phyloP scores from a whole-genome alignment of 92 coral and sea anemone species.

The Diadumene lineata region DNA sequence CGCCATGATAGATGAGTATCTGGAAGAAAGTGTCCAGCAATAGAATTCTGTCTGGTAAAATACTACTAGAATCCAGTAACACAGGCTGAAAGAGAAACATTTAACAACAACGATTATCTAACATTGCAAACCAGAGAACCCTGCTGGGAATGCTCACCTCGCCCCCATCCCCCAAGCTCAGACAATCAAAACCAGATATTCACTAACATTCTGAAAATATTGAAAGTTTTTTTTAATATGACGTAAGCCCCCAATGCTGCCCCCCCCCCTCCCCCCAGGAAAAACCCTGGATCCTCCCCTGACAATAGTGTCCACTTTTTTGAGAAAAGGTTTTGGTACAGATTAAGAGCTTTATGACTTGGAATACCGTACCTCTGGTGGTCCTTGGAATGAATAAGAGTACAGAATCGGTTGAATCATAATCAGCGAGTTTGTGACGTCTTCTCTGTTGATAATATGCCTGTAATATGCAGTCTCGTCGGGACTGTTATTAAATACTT shows the following conservation, averaged over 20 bases:
- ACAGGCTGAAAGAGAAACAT: conserved; percentile 78
- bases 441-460: conserved; percentile 96
- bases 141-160: no score
- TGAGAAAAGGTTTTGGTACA: no score
- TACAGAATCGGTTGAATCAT: conserved; percentile 98
- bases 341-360: not conserved
- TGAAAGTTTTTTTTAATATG: no score
- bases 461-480: conserved; percentile 98
- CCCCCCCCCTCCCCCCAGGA: no score
- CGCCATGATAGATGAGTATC: conserved; percentile 95
- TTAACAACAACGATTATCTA: not conserved
- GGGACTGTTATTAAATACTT: conserved; percentile 99
- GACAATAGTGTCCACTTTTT: no score
- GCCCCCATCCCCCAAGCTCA: no score
- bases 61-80: conserved; percentile 93
- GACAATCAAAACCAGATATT: no score
- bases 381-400: conserved; percentile 97
- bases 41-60: conserved; percentile 83
- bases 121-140: not conserved
- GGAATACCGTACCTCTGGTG: conserved; percentile 81
- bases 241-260: no score
- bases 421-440: conserved; percentile 89
- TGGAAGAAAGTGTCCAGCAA: conserved; percentile 97
- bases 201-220: no score
- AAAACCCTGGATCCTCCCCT: no score